Evolutionary conservation across 2,888 invertebrate species (phyloP).

Genomic region (Eubasilissa splendida): DNA sequence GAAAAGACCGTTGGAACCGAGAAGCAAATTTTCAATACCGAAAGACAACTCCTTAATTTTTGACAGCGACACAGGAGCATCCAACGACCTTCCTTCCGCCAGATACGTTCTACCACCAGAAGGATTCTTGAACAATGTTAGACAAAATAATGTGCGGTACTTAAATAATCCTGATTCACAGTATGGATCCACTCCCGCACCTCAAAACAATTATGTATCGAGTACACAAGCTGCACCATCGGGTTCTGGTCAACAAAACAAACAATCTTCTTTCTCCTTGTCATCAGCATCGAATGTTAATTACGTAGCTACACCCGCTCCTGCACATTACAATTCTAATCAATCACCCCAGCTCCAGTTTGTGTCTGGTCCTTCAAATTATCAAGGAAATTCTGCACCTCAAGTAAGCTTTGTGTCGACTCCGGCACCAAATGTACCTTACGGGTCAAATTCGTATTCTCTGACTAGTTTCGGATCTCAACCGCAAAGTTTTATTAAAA

Average conservation of each 20-base stretch:
- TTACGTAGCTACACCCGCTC: constrained; percentile 51
- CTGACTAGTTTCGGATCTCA: constrained; percentile 37
- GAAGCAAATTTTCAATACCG: not conserved
- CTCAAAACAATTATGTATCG: constrained; percentile 39
- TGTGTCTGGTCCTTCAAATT: constrained; percentile 49
- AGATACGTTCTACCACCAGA: constrained; percentile 71
- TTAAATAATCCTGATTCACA: constrained; percentile 6
- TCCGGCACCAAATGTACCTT: constrained; percentile 47
- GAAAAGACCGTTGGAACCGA: constrained; percentile 14
- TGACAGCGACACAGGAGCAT: constrained; percentile 68
- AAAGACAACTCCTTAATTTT: not conserved
- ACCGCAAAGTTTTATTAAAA: constrained; percentile 27
- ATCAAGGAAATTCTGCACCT: constrained; percentile 41
- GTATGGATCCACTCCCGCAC: constrained; percentile 44
- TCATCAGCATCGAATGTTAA: constrained; percentile 41
- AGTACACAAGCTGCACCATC: constrained; percentile 37
- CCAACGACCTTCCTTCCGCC: constrained; percentile 70
- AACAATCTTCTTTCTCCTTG: not conserved
- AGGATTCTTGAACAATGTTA: constrained; percentile 67
- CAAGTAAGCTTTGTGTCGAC: constrained; percentile 53
- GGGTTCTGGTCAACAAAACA: not conserved
- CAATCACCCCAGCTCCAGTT: constrained; percentile 45
- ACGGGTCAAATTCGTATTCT: constrained; percentile 56
- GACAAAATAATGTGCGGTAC: constrained; percentile 44
- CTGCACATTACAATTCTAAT: constrained; percentile 47